phyloP scores from a whole-genome alignment of 92 coral and sea anemone species.

The Zoanthus sansibaricus region DNA sequence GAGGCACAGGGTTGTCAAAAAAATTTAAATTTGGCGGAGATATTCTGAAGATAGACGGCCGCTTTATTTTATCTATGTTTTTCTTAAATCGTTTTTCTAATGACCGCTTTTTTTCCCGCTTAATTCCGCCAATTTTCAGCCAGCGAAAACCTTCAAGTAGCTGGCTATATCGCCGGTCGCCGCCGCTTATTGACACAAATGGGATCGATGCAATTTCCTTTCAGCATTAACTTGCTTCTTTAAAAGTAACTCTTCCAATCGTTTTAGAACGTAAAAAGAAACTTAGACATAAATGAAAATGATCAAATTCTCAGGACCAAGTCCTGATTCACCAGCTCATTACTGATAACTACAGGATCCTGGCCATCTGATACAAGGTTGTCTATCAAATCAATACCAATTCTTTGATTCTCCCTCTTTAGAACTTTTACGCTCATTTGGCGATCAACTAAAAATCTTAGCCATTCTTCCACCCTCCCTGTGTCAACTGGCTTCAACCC shows the following conservation, averaged over 20 bases:
- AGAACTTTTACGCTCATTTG: conserved; percentile 61
- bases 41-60: too few relatives aligned
- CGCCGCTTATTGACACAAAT: too few relatives aligned
- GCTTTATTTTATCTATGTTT: too few relatives aligned
- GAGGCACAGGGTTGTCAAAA: too few relatives aligned
- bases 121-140: too few relatives aligned
- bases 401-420: conserved; percentile 37
- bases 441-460: conserved; percentile 62
- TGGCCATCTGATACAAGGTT: conserved; percentile 51
- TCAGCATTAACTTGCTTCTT: not conserved
- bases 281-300: not conserved
- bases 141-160: too few relatives aligned
- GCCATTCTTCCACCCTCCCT: conserved; percentile 61
- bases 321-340: conserved; percentile 50
- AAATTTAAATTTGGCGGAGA: too few relatives aligned
- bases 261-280: not conserved
- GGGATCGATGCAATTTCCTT: not conserved
- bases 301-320: conserved; percentile 38
- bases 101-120: too few relatives aligned
- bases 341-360: conserved; percentile 66
- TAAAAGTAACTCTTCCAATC: not conserved
- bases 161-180: too few relatives aligned
- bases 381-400: conserved; percentile 73
- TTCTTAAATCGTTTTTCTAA: too few relatives aligned
- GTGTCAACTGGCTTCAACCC: conserved; percentile 59